Evolutionary conservation across 2,113 vertebrate genomes (phyloP).

Genomic region (Onychorhynchus coronatus): DNA sequence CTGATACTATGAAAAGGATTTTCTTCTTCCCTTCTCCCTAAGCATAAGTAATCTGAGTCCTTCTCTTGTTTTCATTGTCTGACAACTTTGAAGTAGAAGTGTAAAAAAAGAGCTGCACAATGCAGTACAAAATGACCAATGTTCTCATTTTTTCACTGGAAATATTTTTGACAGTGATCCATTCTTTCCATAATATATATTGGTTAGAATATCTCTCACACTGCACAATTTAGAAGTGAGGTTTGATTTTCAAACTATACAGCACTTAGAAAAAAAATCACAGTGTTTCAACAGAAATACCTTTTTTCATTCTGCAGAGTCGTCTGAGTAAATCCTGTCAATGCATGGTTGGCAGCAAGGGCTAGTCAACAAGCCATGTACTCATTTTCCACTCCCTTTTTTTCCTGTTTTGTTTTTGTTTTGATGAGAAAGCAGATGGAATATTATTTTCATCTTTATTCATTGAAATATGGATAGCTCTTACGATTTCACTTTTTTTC

Average conservation of each 20-base stretch:
- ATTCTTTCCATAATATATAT: not conserved
- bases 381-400: not conserved
- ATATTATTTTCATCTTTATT: not conserved
- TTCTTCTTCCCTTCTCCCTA: not conserved
- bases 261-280: not conserved
- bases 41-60: not conserved
- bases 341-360: not conserved
- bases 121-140: not conserved
- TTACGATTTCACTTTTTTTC: not conserved
- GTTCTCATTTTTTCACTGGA: not conserved
- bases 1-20: not conserved
- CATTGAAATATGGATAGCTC: not conserved
- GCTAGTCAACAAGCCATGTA: not conserved
- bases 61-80: not conserved
- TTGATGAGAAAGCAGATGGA: not conserved
- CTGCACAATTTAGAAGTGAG: not conserved
- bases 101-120: not conserved
- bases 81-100: not conserved
- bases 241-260: not conserved
- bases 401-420: not conserved
- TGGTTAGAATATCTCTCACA: not conserved
- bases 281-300: not conserved
- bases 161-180: not conserved
- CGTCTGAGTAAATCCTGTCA: not conserved
- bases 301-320: not conserved